Percentiles rank a stretch among this genome's conserved stretches.
Conservation (phyloP, 35 echinoderm and acorn worm genomes). For the Strongylocentrotus purpuratus region DNA sequence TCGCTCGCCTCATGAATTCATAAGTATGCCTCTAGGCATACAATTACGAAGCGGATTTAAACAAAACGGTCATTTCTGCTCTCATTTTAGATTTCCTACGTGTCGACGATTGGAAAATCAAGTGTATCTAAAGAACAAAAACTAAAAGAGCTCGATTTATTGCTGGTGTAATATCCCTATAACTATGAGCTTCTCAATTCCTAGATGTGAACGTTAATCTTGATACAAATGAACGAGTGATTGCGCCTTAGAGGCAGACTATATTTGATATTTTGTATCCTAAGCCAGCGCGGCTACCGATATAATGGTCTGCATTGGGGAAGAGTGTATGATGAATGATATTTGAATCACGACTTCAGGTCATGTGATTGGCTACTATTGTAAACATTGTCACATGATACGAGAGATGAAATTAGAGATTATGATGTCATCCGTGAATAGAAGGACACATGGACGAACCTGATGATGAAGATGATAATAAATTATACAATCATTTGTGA, state of each 20-base stretch:
- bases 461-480: no score
- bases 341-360: no score
- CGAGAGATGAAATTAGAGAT: no score
- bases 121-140: background rate
- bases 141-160: background rate
- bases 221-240: background rate
- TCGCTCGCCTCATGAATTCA: background rate
- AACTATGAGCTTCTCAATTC: background rate
- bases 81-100: background rate
- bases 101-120: background rate
- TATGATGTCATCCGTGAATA: no score
- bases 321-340: no score
- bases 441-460: no score
- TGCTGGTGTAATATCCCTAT: background rate
- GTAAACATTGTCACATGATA: no score
- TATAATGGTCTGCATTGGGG: no score
- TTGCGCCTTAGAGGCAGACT: background rate
- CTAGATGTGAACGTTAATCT: background rate
- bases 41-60: conserved; percentile 35
- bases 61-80: conserved; percentile 21
- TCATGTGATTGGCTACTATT: no score
- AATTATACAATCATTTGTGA: no score
- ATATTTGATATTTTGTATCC: no score
- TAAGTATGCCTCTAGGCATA: background rate
- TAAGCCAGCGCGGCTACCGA: no score